Evolutionary conservation across 2,888 invertebrate genomes (phyloP).

Genomic region (Calliphora vomitoria): DNA sequence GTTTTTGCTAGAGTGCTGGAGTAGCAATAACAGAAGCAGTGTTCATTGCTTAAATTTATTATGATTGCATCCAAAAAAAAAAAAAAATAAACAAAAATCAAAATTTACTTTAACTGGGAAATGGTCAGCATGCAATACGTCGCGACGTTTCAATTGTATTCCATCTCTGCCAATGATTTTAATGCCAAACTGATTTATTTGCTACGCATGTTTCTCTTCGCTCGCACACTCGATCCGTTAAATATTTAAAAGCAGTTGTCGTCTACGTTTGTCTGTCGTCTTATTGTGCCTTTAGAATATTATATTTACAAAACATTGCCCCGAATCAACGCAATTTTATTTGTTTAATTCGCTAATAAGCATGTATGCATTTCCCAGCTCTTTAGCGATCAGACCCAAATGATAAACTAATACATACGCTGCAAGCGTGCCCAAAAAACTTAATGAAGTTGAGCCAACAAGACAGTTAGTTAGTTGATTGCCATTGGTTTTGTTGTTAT

Average conservation of each 20-base stretch:
- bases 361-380: slow-evolving; percentile 62
- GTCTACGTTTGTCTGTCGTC: slow-evolving; percentile 2
- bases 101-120: neutral
- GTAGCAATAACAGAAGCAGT: too few species aligned
- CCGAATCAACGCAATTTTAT: slow-evolving; percentile 54
- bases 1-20: too few species aligned
- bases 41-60: too few species aligned
- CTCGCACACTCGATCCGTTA: slow-evolving; percentile 30
- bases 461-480: slow-evolving; percentile 25
- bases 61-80: too few species aligned
- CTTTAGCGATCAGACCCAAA: slow-evolving; percentile 62
- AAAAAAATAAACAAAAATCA: too few species aligned
- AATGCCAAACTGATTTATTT: slow-evolving; percentile 45
- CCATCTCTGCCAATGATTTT: neutral
- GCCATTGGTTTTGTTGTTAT: neutral
- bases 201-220: slow-evolving; percentile 35
- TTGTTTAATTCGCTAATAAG: slow-evolving; percentile 64
- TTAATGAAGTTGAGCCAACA: slow-evolving; percentile 59
- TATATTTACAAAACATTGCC: slow-evolving; percentile 52
- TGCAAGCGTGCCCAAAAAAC: slow-evolving; percentile 70
- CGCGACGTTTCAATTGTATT: slow-evolving; percentile 2
- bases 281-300: slow-evolving; percentile 62
- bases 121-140: neutral
- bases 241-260: slow-evolving; percentile 35
- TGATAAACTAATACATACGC: slow-evolving; percentile 68